Evolutionary conservation across 92 coral and sea anemone genomes (phyloP).

Genomic region (Siderastrea siderea): DNA sequence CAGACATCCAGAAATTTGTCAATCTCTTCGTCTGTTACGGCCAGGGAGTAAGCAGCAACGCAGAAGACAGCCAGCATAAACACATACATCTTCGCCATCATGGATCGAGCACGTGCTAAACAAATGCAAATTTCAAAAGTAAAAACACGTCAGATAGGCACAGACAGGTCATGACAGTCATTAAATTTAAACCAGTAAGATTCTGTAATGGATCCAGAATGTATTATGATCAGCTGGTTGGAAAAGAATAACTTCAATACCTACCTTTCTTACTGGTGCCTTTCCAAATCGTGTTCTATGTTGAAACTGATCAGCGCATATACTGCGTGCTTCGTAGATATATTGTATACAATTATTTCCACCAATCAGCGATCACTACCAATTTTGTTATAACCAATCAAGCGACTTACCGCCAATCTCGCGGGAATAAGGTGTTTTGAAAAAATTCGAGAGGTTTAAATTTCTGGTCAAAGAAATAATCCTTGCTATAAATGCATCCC

Average conservation of each 20-base stretch:
- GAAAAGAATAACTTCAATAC: not conserved
- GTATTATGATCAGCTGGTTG: not conserved
- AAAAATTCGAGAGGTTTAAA: too few relatives aligned
- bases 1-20: constrained; percentile 82
- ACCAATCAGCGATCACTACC: constrained; percentile 3
- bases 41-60: constrained; percentile 41
- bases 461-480: too few relatives aligned
- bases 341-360: not conserved
- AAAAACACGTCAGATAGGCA: not conserved
- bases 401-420: not conserved
- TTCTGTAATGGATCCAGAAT: not conserved
- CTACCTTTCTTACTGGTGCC: not conserved
- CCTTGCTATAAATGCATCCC: too few relatives aligned
- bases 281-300: not conserved
- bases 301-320: too few relatives aligned
- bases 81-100: constrained; percentile 18
- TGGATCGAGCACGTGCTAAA: constrained; percentile 36
- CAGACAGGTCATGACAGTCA: not conserved
- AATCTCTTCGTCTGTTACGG: constrained; percentile 63
- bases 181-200: not conserved
- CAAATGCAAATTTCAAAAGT: not conserved
- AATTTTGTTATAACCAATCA: not conserved
- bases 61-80: constrained; percentile 13
- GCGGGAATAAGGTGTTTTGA: not conserved
- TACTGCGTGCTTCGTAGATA: too few relatives aligned